Percentiles rank a stretch among this genome's conserved stretches.
Conservation (phyloP, 2,113 vertebrate species). For the Peromyscus leucopus region DNA sequence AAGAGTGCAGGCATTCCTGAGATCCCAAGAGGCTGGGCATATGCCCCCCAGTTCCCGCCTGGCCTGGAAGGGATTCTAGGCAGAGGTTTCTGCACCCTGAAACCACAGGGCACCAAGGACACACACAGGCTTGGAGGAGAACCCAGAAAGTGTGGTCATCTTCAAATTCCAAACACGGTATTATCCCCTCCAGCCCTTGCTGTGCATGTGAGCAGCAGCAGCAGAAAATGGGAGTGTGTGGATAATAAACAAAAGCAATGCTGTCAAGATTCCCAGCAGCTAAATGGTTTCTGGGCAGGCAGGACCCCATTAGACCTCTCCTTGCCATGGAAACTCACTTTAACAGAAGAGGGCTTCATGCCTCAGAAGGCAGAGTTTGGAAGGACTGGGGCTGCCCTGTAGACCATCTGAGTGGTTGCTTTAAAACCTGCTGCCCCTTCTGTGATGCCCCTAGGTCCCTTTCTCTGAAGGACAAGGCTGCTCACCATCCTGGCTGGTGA, state of each 20-base stretch:
- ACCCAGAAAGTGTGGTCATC: neutral
- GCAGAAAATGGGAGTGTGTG: neutral
- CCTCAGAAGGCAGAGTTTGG: neutral
- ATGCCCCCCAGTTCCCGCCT: neutral
- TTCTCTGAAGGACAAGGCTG: neutral
- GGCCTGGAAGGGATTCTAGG: neutral
- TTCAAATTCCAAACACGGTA: neutral
- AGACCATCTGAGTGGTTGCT: neutral
- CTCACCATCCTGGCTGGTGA: neutral
- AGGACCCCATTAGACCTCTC: neutral
- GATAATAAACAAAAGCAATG: neutral
- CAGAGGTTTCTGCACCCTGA: neutral
- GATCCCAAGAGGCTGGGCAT: neutral
- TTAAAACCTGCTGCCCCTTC: neutral
- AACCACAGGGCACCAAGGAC: neutral
- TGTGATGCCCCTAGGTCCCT: neutral
- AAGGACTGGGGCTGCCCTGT: neutral
- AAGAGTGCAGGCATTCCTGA: neutral
- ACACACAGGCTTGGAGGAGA: neutral
- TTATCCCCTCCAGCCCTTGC: neutral
- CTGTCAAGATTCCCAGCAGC: neutral
- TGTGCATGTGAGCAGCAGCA: neutral
- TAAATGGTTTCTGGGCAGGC: neutral
- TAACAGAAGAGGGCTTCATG: fast-evolving
- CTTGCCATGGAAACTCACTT: fast-evolving